phyloP scores from a whole-genome alignment of 2,888 invertebrate species.

The Dysmachus trigonus region DNA sequence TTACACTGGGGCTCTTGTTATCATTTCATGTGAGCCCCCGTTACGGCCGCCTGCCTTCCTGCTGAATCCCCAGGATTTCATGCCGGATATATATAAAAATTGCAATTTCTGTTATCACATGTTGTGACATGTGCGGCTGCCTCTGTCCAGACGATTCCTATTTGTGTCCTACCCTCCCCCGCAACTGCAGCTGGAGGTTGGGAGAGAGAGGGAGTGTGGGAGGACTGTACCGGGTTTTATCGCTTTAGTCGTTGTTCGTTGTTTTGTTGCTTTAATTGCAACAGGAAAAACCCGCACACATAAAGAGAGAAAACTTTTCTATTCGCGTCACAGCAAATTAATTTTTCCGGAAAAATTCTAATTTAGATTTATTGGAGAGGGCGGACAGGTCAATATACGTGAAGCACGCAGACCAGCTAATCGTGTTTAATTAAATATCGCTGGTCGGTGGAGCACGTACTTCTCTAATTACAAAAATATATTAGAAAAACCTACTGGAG shows the following conservation, averaged over 20 bases:
- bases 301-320: not conserved
- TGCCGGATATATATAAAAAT: slow-evolving; percentile 42
- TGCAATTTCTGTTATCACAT: slow-evolving; percentile 45
- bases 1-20: slow-evolving; percentile 35
- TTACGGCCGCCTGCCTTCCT: not conserved
- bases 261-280: not conserved
- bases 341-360: not conserved
- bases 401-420: not conserved
- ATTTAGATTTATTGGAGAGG: not conserved
- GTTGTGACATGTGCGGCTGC: slow-evolving; percentile 41
- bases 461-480: not conserved
- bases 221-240: not conserved
- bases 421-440: not conserved
- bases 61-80: slow-evolving; percentile 29
- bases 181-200: not conserved
- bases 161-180: not conserved
- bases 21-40: slow-evolving; percentile 25
- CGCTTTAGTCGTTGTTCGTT: not conserved
- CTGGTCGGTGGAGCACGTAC: not conserved
- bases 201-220: too few relatives aligned
- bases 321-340: not conserved
- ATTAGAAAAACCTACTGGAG: not conserved
- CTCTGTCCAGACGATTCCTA: slow-evolving; percentile 15
- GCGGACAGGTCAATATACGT: not conserved
- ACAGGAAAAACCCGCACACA: not conserved